Base-by-base conservation (phyloP, 1,140 invertebrate genomes). In the Aricia agestis region DNA sequence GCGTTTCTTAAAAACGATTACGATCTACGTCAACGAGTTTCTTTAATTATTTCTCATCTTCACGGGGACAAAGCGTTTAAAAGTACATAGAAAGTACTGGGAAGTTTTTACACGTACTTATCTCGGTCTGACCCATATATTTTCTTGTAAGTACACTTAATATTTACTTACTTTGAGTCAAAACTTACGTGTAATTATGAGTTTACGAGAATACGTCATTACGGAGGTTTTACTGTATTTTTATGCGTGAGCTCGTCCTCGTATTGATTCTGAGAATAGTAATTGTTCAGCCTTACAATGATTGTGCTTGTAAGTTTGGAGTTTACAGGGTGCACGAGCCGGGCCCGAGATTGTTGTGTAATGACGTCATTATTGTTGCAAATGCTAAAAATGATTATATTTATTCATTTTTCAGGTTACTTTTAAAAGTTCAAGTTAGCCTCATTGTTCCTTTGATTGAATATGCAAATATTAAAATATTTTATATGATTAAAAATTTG, bases 1-100 rank as follows among this genome's bases (percentile, higher is more conserved):
- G 63, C 17, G 76, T 75, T 77, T 76, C 74, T 75, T 61, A 71
- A 75, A 74, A 76, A 71, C 69, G 69, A 52, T 72, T 32, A 18
- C 67, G 58, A 68, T 58, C 67, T 52, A 52, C 45, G 45, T 52
- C 45, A 52, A 52, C 45, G 45, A 15, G 45, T 52, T 52, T 52
- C 45, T 52, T 15, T 52, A 52, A 15, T 52, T 52, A 52, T 52
- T 52, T 52, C 45, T 15, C 45, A 52, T 52, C 45, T 52, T 52
- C 45, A 13, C 45, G 45, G 45, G 1, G 45, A 52, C 45, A 52
- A 36, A 36, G 13, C 13, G 45, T 52, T 52, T 52, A 52, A 52
- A 52, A 36, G 6, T 36, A 36, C 36, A 52, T 10, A 9, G 45
- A 52, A 52, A 52, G 13, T 52, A 52, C 45, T 52, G 45, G n/a